A percentile compares a stretch with the other conserved stretches of the same genome.
Evolutionary conservation across 2,797 vertebrate species (phyloP).

Genomic region (Poliocrania exsul): DNA sequence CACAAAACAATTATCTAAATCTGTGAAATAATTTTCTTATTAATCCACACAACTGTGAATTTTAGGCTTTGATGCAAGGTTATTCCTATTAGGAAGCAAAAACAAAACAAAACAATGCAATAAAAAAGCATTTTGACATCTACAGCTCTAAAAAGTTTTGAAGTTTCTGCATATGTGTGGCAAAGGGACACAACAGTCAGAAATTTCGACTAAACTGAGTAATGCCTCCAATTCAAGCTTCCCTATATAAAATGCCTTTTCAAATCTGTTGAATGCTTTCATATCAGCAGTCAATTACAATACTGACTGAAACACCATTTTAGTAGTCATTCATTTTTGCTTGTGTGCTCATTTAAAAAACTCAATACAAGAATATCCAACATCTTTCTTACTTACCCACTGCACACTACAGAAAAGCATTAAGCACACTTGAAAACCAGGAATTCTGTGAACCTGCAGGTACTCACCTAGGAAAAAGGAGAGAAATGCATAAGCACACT

Average conservation of each 20-base stretch:
- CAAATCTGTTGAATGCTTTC: fast-evolving
- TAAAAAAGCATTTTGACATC: neutral
- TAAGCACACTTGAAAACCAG: constrained; percentile 40
- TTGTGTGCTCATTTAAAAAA: neutral
- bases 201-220: neutral
- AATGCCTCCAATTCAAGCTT: neutral
- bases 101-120: too few relatives aligned
- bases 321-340: neutral
- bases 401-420: constrained; percentile 51
- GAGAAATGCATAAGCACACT: neutral
- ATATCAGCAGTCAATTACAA: neutral
- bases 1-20: neutral
- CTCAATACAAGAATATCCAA: neutral
- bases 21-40: neutral
- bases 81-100: neutral
- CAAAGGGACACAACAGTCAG: neutral
- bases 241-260: neutral
- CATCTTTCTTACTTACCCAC: constrained; percentile 75
- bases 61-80: neutral
- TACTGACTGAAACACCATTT: neutral
- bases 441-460: constrained; percentile 68
- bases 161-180: neutral
- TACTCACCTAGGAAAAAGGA: constrained; percentile 77
- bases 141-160: neutral
- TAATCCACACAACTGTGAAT: neutral